A percentile compares a stretch with the other conserved stretches of the same genome.
Evolutionary conservation across 1,140 invertebrate genomes (phyloP).

Genomic region (Plectrocnemia conspersa): DNA sequence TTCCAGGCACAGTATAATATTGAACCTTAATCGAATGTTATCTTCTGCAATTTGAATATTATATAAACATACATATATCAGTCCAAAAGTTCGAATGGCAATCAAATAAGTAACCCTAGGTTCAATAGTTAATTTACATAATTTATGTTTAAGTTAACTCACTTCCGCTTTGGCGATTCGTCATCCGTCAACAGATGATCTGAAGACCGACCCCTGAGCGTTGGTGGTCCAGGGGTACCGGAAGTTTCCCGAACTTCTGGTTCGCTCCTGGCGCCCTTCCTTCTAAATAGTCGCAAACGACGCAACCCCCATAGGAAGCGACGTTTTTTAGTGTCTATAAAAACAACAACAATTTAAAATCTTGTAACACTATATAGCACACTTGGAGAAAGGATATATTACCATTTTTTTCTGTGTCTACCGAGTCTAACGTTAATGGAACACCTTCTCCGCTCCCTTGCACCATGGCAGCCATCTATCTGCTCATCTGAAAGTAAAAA

Average conservation of each 20-base stretch:
- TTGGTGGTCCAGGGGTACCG: conserved; percentile 42
- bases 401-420: conserved; percentile 33
- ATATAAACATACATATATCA: no score
- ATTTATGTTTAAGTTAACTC: conserved; percentile 30
- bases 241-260: conserved; percentile 40
- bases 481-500: conserved; percentile 17
- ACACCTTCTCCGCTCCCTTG: conserved; percentile 28
- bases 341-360: conserved; percentile 25
- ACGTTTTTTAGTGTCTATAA: conserved; percentile 60
- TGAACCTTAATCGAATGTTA: no score
- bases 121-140: background rate
- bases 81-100: no score
- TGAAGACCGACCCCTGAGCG: conserved; percentile 47
- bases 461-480: conserved; percentile 24
- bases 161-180: conserved; percentile 51
- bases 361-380: background rate
- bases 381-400: background rate
- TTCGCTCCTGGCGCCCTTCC: conserved; percentile 49
- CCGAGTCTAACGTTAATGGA: conserved; percentile 23
- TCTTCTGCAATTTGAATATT: no score
- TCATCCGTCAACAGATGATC: conserved; percentile 40
- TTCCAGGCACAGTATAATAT: no score
- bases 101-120: background rate
- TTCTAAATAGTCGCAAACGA: conserved; percentile 62
- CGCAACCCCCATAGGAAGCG: conserved; percentile 64